These are phyloP conservation scores for Limnephilus marmoratus DNA, from an alignment of 2,888 invertebrate species.

Conservation along the genomic window DNA sequence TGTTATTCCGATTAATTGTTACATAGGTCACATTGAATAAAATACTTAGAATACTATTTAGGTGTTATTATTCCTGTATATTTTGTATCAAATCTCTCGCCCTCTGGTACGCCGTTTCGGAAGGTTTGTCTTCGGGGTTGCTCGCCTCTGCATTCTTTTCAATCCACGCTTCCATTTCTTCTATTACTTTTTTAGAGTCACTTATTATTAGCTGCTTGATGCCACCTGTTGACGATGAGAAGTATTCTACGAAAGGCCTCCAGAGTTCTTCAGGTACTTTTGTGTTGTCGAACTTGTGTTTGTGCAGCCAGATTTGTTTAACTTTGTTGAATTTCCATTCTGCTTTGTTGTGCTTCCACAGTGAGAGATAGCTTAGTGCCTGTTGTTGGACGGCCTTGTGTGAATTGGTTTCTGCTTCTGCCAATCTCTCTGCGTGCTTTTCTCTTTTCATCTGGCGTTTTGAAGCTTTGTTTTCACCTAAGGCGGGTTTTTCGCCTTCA, in stretches of 20 bases:
- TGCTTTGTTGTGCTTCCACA: constrained; percentile 83
- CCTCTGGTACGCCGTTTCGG: constrained; percentile 77
- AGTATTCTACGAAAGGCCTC: constrained; percentile 83
- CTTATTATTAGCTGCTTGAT: constrained; percentile 80
- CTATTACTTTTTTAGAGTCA: constrained; percentile 81
- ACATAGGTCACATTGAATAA: constrained; percentile 54
- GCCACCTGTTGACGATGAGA: constrained; percentile 83
- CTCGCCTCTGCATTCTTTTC: constrained; percentile 70
- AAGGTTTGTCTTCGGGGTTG: constrained; percentile 70
- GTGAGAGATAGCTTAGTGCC: constrained; percentile 82
- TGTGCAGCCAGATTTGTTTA: constrained; percentile 86
- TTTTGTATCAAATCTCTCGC: constrained; percentile 83
- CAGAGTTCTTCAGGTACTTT: constrained; percentile 81
- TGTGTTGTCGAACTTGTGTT: constrained; percentile 80
- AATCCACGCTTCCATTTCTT: constrained; percentile 78
- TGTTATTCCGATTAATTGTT: constrained; percentile 52
- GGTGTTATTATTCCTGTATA: constrained; percentile 74
- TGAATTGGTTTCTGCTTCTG: constrained; percentile 76
- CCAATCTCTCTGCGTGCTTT: constrained; percentile 78
- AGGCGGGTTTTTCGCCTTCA: constrained; percentile 68
- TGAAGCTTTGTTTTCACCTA: constrained; percentile 75
- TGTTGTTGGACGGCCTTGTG: constrained; percentile 79
- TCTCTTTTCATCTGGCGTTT: constrained; percentile 82
- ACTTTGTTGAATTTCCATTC: constrained; percentile 91
- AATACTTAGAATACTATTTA: constrained; percentile 51